phyloP scores from a whole-genome alignment of 2,888 invertebrate genomes.

The Phlogophora meticulosa region DNA sequence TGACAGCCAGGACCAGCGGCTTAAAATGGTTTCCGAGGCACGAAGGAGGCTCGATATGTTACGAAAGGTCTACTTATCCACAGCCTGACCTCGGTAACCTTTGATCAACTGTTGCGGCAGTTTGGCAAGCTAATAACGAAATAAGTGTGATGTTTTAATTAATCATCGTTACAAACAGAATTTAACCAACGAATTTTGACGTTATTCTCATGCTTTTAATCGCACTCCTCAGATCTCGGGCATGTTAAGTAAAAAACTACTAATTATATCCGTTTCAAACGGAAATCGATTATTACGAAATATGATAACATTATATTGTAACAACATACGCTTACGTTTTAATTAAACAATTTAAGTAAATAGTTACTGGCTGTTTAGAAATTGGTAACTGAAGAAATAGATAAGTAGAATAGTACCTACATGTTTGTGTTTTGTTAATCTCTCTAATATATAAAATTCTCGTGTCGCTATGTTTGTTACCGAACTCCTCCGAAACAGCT shows the following conservation, averaged over 20 bases:
- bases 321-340: background rate
- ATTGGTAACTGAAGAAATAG: background rate
- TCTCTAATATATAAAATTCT: too few species aligned
- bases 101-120: too few species aligned
- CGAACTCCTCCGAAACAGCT: too few species aligned
- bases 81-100: too few species aligned
- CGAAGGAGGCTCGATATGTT: too few species aligned
- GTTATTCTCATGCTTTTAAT: slow-evolving; percentile 15
- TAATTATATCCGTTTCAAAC: slow-evolving; percentile 42
- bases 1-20: too few species aligned
- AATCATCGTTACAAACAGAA: background rate
- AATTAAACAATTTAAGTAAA: background rate
- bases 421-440: too few species aligned
- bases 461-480: too few species aligned
- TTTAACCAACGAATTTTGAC: too few species aligned
- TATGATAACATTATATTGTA: slow-evolving; percentile 26
- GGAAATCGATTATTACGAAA: slow-evolving; percentile 18
- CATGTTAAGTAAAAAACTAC: slow-evolving; percentile 7
- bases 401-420: background rate
- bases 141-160: background rate
- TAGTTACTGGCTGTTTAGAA: slow-evolving; percentile 13
- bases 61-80: too few species aligned
- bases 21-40: too few species aligned
- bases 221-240: slow-evolving; percentile 9
- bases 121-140: too few species aligned